These are phyloP conservation scores for Drosophila meridionalis DNA, from an alignment of 2,888 invertebrate genomes.

Conservation along the genomic window DNA sequence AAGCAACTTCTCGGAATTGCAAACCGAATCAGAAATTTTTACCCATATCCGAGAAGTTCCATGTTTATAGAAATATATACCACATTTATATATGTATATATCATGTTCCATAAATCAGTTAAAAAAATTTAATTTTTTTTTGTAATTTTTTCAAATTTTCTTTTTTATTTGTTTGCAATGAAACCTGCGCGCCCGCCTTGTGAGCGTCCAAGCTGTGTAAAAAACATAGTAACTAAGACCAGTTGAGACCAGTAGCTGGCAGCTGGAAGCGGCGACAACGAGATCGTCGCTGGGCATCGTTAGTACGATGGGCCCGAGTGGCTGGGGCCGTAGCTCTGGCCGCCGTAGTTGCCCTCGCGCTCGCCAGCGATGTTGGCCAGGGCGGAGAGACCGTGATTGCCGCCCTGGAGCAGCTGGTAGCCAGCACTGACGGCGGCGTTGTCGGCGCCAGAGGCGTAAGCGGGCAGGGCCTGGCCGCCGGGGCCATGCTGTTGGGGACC, in stretches of 20 bases:
- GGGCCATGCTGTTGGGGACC: conserved; percentile 44
- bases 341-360: conserved; percentile 60
- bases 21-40: neutral
- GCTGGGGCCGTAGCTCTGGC: conserved; percentile 43
- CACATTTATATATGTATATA: neutral
- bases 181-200: conserved; percentile 51
- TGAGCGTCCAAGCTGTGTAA: conserved; percentile 56
- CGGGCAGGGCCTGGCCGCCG: conserved; percentile 60
- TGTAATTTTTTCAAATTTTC: conserved; percentile 41
- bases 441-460: conserved; percentile 70
- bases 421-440: conserved; percentile 75
- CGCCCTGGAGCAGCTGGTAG: conserved; percentile 77
- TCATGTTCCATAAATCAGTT: neutral
- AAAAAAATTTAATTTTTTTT: neutral
- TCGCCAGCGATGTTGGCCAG: conserved; percentile 72
- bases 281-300: conserved; percentile 20
- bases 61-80: neutral
- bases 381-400: conserved; percentile 76
- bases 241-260: conserved; percentile 35
- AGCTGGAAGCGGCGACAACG: conserved; percentile 15
- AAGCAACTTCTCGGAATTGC: neutral
- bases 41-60: too few relatives aligned
- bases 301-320: conserved; percentile 62
- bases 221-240: conserved; percentile 64
- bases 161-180: conserved; percentile 73